These are phyloP conservation scores for Balanococcus diminutus DNA, from an alignment of 2,888 invertebrate genomes.

Conservation along the genomic window DNA sequence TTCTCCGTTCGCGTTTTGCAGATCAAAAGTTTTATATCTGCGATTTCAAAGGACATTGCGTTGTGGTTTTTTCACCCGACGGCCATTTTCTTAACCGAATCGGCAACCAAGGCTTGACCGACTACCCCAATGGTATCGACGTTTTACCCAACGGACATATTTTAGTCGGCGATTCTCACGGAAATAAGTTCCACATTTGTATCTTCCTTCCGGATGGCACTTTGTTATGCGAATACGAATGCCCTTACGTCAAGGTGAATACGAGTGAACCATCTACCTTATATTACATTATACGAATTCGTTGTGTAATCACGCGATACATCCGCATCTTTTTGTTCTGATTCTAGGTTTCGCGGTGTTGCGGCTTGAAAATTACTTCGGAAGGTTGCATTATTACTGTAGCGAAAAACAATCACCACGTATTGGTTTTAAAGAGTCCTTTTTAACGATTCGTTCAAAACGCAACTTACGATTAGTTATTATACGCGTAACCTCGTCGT, in stretches of 20 bases:
- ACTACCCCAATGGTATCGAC: conserved; percentile 97
- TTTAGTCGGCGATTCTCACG: conserved; percentile 95
- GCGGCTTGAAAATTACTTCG: conserved; percentile 94
- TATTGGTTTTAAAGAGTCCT: conserved; percentile 80
- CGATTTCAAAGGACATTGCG: conserved; percentile 97
- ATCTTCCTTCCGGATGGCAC: conserved; percentile 90
- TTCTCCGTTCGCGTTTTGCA: conserved; percentile 61
- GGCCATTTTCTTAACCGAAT: conserved; percentile 91
- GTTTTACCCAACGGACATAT: conserved; percentile 97
- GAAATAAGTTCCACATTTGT: conserved; percentile 96
- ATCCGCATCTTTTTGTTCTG: conserved; percentile 56
- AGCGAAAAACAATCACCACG: conserved; percentile 98
- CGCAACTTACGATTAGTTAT: background rate
- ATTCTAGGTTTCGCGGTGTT: conserved; percentile 93
- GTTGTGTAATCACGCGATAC: background rate
- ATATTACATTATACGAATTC: background rate
- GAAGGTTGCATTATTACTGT: conserved; percentile 95
- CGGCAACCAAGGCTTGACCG: conserved; percentile 93
- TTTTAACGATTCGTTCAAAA: conserved; percentile 15
- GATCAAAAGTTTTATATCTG: conserved; percentile 94
- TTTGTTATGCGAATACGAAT: conserved; percentile 90
- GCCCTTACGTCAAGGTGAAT: conserved; percentile 92
- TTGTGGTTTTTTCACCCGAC: conserved; percentile 92
- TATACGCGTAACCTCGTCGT: background rate
- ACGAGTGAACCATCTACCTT: no score